Evolutionary conservation across 2,888 invertebrate species (phyloP), one percentile per base, ranked within the genome.

Genomic region (Therioaphis trifolii): DNA sequence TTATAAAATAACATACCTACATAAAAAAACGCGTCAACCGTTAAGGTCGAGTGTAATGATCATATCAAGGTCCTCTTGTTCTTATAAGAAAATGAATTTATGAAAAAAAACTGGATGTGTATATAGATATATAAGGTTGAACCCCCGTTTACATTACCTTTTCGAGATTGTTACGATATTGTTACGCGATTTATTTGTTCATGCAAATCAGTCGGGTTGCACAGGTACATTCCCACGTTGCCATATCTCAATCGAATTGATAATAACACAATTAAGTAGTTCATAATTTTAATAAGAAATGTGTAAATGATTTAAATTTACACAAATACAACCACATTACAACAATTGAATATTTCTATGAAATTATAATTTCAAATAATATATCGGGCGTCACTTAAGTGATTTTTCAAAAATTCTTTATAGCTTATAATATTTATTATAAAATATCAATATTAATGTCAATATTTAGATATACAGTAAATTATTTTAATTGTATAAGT

Each of bases 41-140:
- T 72, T 77, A 80, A 80, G 80, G 80, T 72, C 61, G 72, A 80
- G 35, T 72, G 43, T 43, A 80, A 80, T 29, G 24, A 46, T 80
- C 40, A 55, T 79, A 61, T 72, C 80, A 80, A 80, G 80, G 80
- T 49, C 49, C 29, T 72, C 80, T 61, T 80, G 80, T 80, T 80
- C 29, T 29, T 71, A 72, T 18, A 9, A 78, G 61, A 66, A 78
- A 68, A 52, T 68, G 5, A 46, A 79, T 69, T 58, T 55, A 79
- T 79, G 21, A 77, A 63, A 75, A 55, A 43, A 79, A 69, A 79
- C 79, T 55, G n/a, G 69, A 55, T 55, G 52, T 35, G 35, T 52
- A n/a, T 21, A 52, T 49, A 68, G 52, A 68, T 18, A 15, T 63
- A 29, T 76, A 46, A 76, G 46, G 58, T 79, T 40, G 58, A 69